These are phyloP conservation scores for Lasaia peninsularis DNA, from an alignment of 1,140 invertebrate genomes.

Conservation along the genomic window DNA sequence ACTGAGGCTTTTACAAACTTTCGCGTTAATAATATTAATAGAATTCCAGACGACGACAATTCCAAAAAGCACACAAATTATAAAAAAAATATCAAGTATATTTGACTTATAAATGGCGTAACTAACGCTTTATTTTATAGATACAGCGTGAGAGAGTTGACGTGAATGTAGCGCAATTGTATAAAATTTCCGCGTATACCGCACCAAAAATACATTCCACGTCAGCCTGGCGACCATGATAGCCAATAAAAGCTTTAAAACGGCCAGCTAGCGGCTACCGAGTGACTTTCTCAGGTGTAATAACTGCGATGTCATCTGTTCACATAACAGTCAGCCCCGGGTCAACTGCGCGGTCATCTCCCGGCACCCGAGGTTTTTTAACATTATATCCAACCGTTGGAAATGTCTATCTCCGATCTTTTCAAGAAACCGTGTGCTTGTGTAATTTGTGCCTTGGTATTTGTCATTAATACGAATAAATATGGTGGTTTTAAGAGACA, in stretches of 20 bases:
- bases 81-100: too few relatives aligned
- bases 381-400: slow-evolving; percentile 4
- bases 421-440: not conserved
- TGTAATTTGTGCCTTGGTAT: not conserved
- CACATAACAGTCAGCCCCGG: slow-evolving; percentile 39
- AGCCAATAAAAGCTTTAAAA: slow-evolving; percentile 65
- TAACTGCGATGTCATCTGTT: slow-evolving; percentile 48
- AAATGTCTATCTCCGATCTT: slow-evolving; percentile 3
- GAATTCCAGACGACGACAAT: too few relatives aligned
- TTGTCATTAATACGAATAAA: too few relatives aligned
- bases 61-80: too few relatives aligned
- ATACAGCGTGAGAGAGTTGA: slow-evolving; percentile 50
- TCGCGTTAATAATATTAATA: too few relatives aligned
- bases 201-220: slow-evolving; percentile 61
- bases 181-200: slow-evolving; percentile 59
- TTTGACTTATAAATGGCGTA: too few relatives aligned
- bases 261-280: slow-evolving; percentile 55
- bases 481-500: too few relatives aligned
- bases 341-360: slow-evolving; percentile 30
- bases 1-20: too few relatives aligned
- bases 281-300: slow-evolving; percentile 61
- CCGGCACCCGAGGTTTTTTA: slow-evolving; percentile 6
- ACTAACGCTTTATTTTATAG: too few relatives aligned
- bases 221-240: slow-evolving; percentile 66
- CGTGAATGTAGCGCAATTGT: slow-evolving; percentile 37